Evolutionary conservation across 2,113 vertebrate species (phyloP).

Genomic region (Bufo bufo): DNA sequence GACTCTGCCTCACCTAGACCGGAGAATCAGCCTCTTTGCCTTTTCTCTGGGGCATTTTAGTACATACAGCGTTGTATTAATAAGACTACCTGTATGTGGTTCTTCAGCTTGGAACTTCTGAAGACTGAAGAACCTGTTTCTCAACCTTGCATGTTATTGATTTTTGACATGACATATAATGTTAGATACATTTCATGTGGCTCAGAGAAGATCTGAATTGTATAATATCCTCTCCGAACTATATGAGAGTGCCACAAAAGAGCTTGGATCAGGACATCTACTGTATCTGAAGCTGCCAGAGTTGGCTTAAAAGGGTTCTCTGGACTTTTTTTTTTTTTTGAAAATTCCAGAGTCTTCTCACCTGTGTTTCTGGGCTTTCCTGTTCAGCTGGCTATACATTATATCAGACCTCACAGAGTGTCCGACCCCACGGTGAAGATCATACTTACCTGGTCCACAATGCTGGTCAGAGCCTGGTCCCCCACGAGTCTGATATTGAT

Average conservation of each 20-base stretch:
- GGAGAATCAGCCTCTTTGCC: too few relatives aligned
- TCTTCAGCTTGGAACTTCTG: background rate
- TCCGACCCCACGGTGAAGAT: too few relatives aligned
- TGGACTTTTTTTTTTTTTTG: too few relatives aligned
- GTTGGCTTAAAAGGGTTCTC: background rate
- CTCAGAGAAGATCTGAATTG: background rate
- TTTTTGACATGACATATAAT: background rate
- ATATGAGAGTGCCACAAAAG: background rate
- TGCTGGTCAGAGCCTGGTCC: too few relatives aligned
- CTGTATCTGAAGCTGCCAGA: background rate
- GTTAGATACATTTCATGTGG: background rate
- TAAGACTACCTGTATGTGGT: too few relatives aligned
- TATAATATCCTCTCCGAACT: background rate
- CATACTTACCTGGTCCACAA: too few relatives aligned
- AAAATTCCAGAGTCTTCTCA: too few relatives aligned
- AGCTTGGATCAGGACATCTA: background rate
- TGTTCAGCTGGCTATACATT: too few relatives aligned
- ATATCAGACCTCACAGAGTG: too few relatives aligned
- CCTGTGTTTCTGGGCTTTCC: too few relatives aligned
- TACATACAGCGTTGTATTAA: background rate
- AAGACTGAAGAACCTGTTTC: conserved; percentile 10
- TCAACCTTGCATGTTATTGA: background rate
- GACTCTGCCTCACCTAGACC: background rate
- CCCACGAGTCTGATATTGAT: too few relatives aligned
- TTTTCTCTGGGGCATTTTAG: too few relatives aligned